A percentile compares a stretch with the other conserved stretches of the same genome.
phyloP scores from a whole-genome alignment of 2,113 vertebrate species.

The Aleadryas rufinucha region DNA sequence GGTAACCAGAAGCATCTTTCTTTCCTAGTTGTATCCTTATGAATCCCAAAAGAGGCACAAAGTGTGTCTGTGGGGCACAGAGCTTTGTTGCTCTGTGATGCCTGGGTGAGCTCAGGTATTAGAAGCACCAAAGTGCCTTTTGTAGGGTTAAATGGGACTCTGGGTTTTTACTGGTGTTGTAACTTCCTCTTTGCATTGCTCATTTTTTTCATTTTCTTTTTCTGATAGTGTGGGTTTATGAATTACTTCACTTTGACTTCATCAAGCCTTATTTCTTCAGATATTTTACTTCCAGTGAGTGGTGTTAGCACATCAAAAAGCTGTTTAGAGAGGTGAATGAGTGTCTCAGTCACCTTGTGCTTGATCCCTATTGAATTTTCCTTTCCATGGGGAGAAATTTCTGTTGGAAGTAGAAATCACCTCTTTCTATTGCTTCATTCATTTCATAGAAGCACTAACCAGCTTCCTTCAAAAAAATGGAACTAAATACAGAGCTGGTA shows the following conservation, averaged over 20 bases:
- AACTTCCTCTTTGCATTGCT: background rate
- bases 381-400: background rate
- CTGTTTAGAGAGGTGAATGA: background rate
- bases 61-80: too few species aligned
- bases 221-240: background rate
- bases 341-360: background rate
- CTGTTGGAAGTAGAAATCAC: background rate
- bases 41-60: background rate
- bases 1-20: background rate
- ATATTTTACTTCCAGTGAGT: background rate
- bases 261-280: background rate
- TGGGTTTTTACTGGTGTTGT: background rate
- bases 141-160: background rate
- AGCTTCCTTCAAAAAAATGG: background rate
- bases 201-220: fast-evolving
- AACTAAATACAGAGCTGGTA: background rate
- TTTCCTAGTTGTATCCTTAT: fast-evolving
- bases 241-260: background rate
- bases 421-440: background rate
- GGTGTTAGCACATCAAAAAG: background rate
- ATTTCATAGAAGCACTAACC: background rate
- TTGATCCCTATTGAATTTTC: background rate
- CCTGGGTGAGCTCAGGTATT: fast-evolving
- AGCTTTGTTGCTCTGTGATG: background rate
- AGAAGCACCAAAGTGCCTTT: background rate